Conservation (phyloP, 2,888 invertebrate genomes). For the Agrochola litura region DNA sequence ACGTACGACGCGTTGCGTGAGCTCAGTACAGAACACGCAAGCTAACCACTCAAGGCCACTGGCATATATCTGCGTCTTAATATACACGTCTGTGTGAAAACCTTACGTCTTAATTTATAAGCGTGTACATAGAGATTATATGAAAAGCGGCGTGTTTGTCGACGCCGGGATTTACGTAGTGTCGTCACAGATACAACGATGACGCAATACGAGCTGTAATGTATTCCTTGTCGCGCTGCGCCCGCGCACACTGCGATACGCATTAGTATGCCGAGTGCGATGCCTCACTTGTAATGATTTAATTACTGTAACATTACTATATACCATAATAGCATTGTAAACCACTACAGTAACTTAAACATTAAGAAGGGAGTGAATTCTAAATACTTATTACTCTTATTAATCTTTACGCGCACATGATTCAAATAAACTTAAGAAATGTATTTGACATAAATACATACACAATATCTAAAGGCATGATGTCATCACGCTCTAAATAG, state of each 20-base stretch:
- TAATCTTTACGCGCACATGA: slow-evolving; percentile 18
- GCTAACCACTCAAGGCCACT: no score
- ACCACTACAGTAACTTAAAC: slow-evolving; percentile 36
- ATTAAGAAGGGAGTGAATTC: slow-evolving; percentile 41
- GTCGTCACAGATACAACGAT: slow-evolving; percentile 69
- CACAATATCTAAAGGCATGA: slow-evolving; percentile 56
- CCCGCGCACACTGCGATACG: slow-evolving; percentile 53
- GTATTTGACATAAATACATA: slow-evolving; percentile 56
- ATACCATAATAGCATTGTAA: slow-evolving; percentile 41
- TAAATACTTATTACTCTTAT: slow-evolving; percentile 29
- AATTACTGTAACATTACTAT: slow-evolving; percentile 68
- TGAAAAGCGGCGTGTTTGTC: slow-evolving; percentile 56
- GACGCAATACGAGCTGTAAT: slow-evolving; percentile 66
- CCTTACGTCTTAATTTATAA: slow-evolving; percentile 57
- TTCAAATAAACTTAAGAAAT: slow-evolving; percentile 52
- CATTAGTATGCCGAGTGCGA: slow-evolving; percentile 68
- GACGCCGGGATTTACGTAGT: slow-evolving; percentile 58
- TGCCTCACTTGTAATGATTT: slow-evolving; percentile 68
- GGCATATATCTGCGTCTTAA: background rate
- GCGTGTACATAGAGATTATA: slow-evolving; percentile 55
- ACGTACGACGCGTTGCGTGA: no score
- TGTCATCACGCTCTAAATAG: slow-evolving; percentile 62
- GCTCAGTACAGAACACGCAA: no score
- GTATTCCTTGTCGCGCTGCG: slow-evolving; percentile 50
- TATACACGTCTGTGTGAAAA: slow-evolving; percentile 41